These are phyloP conservation scores for Corythornis leucogaster DNA, from an alignment of 2,797 vertebrate species.

Conservation along the genomic window DNA sequence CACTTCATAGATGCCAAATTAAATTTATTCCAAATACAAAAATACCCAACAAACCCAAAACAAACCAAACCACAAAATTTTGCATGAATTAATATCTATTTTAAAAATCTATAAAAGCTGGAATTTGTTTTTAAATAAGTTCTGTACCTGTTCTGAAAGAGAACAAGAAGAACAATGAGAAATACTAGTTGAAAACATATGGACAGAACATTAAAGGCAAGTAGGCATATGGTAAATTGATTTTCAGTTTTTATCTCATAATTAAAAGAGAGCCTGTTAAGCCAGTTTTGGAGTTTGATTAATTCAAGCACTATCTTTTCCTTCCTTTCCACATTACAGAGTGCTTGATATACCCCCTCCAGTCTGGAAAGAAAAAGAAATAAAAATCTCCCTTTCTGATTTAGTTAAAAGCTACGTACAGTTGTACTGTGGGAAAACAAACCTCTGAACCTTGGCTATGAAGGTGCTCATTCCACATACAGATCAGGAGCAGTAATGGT, in stretches of 20 bases:
- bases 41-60: too few relatives aligned
- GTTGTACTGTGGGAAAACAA: neutral
- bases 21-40: neutral
- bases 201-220: neutral
- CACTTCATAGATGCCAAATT: neutral
- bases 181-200: neutral
- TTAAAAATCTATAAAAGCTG: neutral
- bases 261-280: neutral
- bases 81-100: neutral
- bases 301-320: neutral
- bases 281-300: neutral
- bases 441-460: neutral
- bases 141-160: neutral
- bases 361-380: neutral
- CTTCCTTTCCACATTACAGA: neutral
- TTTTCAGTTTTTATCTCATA: neutral
- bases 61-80: too few relatives aligned
- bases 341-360: neutral
- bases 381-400: neutral
- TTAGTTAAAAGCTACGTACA: neutral
- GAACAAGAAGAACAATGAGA: neutral
- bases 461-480: neutral
- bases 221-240: neutral
- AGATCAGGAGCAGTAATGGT: neutral
- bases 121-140: neutral